Base-by-base conservation (phyloP, 1,140 invertebrate genomes). In the Augochlora pura region DNA sequence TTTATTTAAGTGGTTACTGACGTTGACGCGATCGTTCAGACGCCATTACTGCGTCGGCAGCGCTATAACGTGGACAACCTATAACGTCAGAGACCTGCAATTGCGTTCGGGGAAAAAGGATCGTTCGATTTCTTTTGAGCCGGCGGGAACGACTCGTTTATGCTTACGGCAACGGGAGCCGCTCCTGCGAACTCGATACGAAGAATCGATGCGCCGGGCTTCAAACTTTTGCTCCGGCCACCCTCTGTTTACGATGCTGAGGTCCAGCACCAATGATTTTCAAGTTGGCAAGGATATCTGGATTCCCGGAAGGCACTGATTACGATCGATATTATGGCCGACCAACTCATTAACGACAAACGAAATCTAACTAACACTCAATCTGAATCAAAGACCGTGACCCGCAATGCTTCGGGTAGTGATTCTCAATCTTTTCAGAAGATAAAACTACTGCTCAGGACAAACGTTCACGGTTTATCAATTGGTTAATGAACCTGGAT, bases 1-100 rank as follows among this genome's bases (percentile, higher is more conserved):
- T 90, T 89, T 86, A 88, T 84, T 52, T 81, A 86, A 89, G 83
- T 83, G 84, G 73, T 64, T 71, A 85, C 78, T 81, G 78, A 80
- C 81, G 82, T 79, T 83, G 68, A 68, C 66, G 60, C 80, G 73
- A 84, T 81, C 59, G 65, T 38, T 75, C 69, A 70, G 84, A 85
- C 71, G 78, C 66, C 88, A 85, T 88, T 88, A 86, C 82, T 81
- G 79, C 75, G 68, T 76, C 65, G 73, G 72, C 68, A 63, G 75
- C 65, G 82, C 18, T 57, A 38, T 59, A 27, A 60, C 79, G 77
- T 85, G 81, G 12, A 12, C 12, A 42, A 71, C 64, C 57, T 32
- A 32, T 32, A 32, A 49, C 39, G 42, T 68, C 69, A 32, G 57
- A 32, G 57, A 16, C 9, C 54, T 25, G 27, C 12, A 42, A 27